Evolutionary conservation across 2,888 invertebrate genomes (phyloP).

Genomic region (Hyposoter didymator): DNA sequence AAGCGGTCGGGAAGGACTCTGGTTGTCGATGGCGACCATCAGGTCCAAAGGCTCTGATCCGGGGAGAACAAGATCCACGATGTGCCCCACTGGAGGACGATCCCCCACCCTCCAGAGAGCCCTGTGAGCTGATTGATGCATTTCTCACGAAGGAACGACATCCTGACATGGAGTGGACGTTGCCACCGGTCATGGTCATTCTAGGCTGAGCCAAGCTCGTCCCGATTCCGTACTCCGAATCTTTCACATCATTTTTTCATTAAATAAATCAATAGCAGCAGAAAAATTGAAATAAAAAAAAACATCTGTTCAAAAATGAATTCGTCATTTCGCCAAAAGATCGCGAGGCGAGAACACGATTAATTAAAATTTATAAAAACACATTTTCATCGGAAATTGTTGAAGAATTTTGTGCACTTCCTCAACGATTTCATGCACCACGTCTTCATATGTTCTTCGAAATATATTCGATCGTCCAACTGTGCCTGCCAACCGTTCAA

Average conservation of each 20-base stretch:
- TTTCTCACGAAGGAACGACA: slow-evolving; percentile 87
- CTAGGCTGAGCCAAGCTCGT: slow-evolving; percentile 14
- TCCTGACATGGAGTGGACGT: slow-evolving; percentile 41
- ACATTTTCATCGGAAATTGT: too few species aligned
- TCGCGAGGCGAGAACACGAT: too few species aligned
- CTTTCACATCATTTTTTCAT: background rate
- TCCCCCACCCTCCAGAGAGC: slow-evolving; percentile 89
- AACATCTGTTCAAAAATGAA: background rate
- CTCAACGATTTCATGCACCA: too few species aligned
- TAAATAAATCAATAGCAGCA: background rate
- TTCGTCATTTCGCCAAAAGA: too few species aligned
- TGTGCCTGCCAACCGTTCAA: too few species aligned
- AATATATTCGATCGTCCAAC: too few species aligned
- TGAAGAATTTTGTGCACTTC: too few species aligned
- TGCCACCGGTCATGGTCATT: slow-evolving; percentile 14
- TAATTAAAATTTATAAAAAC: too few species aligned
- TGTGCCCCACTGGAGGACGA: slow-evolving; percentile 84
- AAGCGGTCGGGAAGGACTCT: slow-evolving; percentile 78
- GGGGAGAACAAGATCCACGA: slow-evolving; percentile 92
- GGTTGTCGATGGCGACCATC: slow-evolving; percentile 87
- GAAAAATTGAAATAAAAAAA: background rate
- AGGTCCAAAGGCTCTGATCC: slow-evolving; percentile 93
- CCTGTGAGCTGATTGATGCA: slow-evolving; percentile 93
- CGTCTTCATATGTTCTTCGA: too few species aligned
- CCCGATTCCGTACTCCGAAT: slow-evolving; percentile 1